Evolutionary conservation across 1,140 invertebrate genomes (phyloP), one percentile per base, ranked within the genome.

Genomic region (Mercenaria mercenaria): DNA sequence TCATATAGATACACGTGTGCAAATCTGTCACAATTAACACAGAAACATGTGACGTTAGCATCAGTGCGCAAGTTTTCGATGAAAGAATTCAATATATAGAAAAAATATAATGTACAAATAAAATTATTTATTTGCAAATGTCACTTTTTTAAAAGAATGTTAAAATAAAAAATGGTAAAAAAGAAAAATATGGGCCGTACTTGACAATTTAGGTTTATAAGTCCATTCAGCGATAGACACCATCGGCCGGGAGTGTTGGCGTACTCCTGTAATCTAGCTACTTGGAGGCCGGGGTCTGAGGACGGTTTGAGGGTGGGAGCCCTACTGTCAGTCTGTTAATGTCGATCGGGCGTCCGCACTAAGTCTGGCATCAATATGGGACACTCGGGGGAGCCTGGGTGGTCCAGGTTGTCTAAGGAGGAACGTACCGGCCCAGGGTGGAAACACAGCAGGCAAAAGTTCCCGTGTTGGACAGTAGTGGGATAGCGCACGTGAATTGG

Each of bases 371-470:
- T 56, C 52, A 56, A 56, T 56, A 56, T 56, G 52, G 52, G 52
- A 56, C 52, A 56, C 52, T 56, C 52, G 52, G 52, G 52, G 52
- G 23, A 56, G 52, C 52, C 52, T 11, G 52, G 20, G 59, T 64
- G 59, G n/a, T 90, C 98, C 98, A 99, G 98, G 98, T 98, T 98
- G 97, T 93, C 95, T 97, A 97, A 99, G 97, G 98, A 98, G 98
- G 97, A 98, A 98, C 97, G 98, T 97, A 99, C 97, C 97, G 98
- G 98, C 98, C 98, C 98, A 99, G 98, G 97, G 97, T 98, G 98
- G 98, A 98, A 98, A 99, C 97, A 97, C 97, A 98, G 98, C 98
- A 98, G 98, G 98, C 98, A 98, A 98, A 98, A 99, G 98, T 98
- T 97, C 97, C 98, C 98, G 98, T 98, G 98, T 98, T 97, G 97